Percentiles rank a stretch among this genome's conserved stretches.
Evolutionary conservation across 2,113 vertebrate genomes (phyloP).

Genomic region (Neolamprologus modestus): DNA sequence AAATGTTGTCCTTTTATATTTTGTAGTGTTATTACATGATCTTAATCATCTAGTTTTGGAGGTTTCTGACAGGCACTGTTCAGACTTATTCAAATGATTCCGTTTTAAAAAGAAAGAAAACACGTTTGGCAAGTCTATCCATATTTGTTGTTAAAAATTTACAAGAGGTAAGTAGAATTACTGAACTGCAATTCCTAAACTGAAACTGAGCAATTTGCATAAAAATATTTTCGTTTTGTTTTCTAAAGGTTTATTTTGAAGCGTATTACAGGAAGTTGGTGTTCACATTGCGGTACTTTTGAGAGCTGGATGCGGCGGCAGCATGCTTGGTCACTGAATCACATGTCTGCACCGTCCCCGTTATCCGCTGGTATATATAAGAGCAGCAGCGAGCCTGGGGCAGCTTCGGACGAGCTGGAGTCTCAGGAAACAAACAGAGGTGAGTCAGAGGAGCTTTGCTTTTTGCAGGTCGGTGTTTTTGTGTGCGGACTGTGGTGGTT

Average conservation of each 20-base stretch:
- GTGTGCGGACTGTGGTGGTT: neutral
- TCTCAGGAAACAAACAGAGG: constrained; percentile 14
- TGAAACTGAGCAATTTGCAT: neutral
- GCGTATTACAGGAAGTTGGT: neutral
- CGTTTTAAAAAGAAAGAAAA: neutral
- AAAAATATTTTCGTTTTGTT: neutral
- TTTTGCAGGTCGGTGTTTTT: neutral
- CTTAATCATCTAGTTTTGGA: neutral
- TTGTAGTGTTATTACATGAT: neutral
- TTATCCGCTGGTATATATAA: constrained; percentile 35
- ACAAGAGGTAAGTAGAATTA: neutral
- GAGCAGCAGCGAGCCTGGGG: neutral
- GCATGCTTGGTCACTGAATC: neutral
- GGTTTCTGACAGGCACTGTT: neutral
- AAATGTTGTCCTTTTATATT: neutral
- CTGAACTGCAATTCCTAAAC: neutral
- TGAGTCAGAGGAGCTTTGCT: constrained; percentile 14
- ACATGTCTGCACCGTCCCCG: constrained; percentile 21
- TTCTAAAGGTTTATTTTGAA: constrained; percentile 29
- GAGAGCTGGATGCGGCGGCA: neutral
- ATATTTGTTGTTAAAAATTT: neutral
- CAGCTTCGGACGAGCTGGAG: constrained; percentile 31
- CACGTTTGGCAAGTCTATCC: neutral
- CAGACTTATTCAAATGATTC: neutral
- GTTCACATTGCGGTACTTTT: fast-evolving